Base-by-base conservation (phyloP, 2,113 vertebrate species). In the Rhabdomys dilectus region DNA sequence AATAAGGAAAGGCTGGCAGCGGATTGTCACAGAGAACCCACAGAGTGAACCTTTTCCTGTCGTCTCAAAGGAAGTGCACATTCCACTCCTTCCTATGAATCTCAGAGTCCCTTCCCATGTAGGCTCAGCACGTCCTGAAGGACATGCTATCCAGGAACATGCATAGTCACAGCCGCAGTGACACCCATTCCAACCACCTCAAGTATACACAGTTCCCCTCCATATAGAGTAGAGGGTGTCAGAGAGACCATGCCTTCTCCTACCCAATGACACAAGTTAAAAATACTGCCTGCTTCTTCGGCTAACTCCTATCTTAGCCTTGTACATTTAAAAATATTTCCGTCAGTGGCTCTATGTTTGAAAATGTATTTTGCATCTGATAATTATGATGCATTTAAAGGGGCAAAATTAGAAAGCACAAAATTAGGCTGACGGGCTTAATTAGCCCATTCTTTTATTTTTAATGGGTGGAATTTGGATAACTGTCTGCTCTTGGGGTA, bases 341-440 rank as follows among this genome's bases (percentile, higher is more conserved):
- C 96, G 4, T 93, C 96, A 91, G 93, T 96, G 97, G 95, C 81
- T 97, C 94, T 97, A 94, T 96, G 73, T 97, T 97, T 95, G 96
- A 97, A 97, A 97, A 97, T 94, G 96, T 97, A 97, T 97, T 97
- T 97, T 97, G 95, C 96, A 96, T 97, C 97, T 97, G 97, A 98
- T 98, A 97, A 97, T 98, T 97, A 97, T 80, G 95, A 98, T 95
- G 94, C 96, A 97, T 97, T 96, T 97, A 42, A 96, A 97, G 97
- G 96, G 96, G 98, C 94, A 97, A 97, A 98, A 98, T 97, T 98
- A 97, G 97, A 98, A 98, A 97, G 95, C 48, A 2, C 96, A 97
- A 78, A 98, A 98, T 98, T 98, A 97, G 97, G 89, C 97, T 96
- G 78, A 89, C 93, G 97, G 95, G 96, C 97, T 97, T 98, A 97